These are phyloP conservation scores for Pycnonotus jocosus DNA, from an alignment of 2,113 vertebrate species.

Conservation along the genomic window DNA sequence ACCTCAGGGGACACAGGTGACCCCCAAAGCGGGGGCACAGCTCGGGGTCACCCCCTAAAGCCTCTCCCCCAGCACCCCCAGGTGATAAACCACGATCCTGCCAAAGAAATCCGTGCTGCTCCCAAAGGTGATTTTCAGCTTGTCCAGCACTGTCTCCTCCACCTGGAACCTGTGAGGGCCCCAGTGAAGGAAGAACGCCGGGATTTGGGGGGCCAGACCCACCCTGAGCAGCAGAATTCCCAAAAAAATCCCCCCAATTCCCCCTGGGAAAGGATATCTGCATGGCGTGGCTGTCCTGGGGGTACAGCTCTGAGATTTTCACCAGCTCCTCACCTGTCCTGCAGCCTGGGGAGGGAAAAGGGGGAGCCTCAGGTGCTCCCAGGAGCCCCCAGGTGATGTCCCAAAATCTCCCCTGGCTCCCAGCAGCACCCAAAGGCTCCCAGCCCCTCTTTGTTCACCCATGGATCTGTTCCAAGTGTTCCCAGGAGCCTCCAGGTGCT, in stretches of 20 bases:
- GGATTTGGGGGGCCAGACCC: neutral
- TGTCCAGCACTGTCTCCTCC: slow-evolving; percentile 74
- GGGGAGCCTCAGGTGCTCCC: neutral
- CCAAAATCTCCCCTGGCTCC: neutral
- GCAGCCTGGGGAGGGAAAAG: slow-evolving; percentile 67
- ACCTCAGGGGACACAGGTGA: neutral
- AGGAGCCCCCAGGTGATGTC: too few relatives aligned
- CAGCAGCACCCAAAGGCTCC: neutral
- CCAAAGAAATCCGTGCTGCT: slow-evolving; percentile 92
- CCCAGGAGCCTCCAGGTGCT: neutral
- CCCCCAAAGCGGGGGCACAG: neutral
- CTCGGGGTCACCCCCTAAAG: neutral
- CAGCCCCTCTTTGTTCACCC: neutral
- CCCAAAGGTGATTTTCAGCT: slow-evolving; percentile 87
- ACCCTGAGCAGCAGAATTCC: neutral
- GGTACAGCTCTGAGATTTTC: slow-evolving; percentile 80
- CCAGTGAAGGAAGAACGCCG: slow-evolving; percentile 63
- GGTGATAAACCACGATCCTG: slow-evolving; percentile 87
- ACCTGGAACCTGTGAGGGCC: slow-evolving; percentile 82
- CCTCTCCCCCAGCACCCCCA: slow-evolving; percentile 83
- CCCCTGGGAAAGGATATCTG: slow-evolving; percentile 87
- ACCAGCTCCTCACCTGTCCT: slow-evolving; percentile 55
- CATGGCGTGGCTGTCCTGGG: slow-evolving; percentile 83
- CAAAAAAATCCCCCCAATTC: neutral
- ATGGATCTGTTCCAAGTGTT: neutral